Conservation (phyloP, 2,113 vertebrate genomes). For the Antechinus stuartii region DNA sequence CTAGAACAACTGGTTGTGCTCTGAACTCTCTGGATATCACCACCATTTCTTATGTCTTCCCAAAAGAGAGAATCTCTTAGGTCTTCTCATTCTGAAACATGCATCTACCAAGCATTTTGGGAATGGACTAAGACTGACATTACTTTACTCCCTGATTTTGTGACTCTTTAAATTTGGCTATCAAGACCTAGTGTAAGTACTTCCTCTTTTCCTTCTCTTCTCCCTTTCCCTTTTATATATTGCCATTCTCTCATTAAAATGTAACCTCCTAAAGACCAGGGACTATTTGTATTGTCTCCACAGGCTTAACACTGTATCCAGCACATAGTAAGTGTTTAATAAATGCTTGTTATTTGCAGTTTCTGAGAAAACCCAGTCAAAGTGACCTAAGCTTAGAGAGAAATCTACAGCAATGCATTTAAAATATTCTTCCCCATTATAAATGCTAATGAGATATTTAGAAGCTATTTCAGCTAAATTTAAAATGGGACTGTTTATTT, state of each 20-base stretch:
- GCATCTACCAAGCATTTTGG: not conserved
- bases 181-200: not conserved
- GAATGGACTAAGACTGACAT: not conserved
- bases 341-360: not conserved
- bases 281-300: not conserved
- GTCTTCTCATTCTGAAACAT: not conserved
- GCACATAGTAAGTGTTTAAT: not conserved
- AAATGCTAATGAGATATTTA: not conserved
- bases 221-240: not conserved
- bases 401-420: not conserved
- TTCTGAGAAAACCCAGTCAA: not conserved
- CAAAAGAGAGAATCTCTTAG: not conserved
- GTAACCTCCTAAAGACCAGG: not conserved
- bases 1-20: too few species aligned
- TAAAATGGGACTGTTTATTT: not conserved
- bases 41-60: not conserved
- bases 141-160: not conserved
- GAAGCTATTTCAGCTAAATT: constrained; percentile 1
- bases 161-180: not conserved
- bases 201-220: not conserved
- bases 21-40: too few species aligned
- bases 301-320: not conserved
- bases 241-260: not conserved
- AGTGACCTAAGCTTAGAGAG: not conserved
- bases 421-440: not conserved